Conservation (phyloP, 2,113 vertebrate genomes). For the Psilopsiagon aymara region DNA sequence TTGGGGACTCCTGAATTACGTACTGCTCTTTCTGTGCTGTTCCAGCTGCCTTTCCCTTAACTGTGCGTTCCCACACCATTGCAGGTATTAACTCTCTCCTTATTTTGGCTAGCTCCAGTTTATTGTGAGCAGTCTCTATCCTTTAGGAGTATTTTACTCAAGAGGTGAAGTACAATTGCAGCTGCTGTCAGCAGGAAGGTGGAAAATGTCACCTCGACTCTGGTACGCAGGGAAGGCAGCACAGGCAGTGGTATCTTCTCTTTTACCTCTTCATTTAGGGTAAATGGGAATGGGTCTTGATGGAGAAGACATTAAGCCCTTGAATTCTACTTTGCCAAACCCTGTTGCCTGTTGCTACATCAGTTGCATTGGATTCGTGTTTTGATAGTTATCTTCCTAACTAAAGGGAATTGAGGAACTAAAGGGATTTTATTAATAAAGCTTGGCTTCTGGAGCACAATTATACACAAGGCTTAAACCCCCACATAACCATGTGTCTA, state of each 20-base stretch:
- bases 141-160: conserved; percentile 13
- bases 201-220: background rate
- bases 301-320: background rate
- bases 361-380: background rate
- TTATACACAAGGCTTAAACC: background rate
- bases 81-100: background rate
- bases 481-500: background rate
- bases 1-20: background rate
- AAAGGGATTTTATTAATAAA: conserved; percentile 44
- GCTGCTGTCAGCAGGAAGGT: conserved; percentile 32
- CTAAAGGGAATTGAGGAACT: background rate
- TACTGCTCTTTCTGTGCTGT: background rate
- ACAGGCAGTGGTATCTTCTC: background rate
- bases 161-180: conserved; percentile 19
- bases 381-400: background rate
- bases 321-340: background rate
- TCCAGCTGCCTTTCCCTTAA: background rate
- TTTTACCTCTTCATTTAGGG: background rate
- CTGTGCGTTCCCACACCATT: background rate
- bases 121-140: background rate
- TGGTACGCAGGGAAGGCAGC: rapidly evolving
- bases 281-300: background rate
- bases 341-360: background rate
- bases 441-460: background rate
- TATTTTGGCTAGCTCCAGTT: background rate